Percentiles rank a stretch among this genome's conserved stretches.
These are phyloP conservation scores for Etheostoma nigrum DNA, from an alignment of 2,797 vertebrate genomes.

Conservation along the genomic window DNA sequence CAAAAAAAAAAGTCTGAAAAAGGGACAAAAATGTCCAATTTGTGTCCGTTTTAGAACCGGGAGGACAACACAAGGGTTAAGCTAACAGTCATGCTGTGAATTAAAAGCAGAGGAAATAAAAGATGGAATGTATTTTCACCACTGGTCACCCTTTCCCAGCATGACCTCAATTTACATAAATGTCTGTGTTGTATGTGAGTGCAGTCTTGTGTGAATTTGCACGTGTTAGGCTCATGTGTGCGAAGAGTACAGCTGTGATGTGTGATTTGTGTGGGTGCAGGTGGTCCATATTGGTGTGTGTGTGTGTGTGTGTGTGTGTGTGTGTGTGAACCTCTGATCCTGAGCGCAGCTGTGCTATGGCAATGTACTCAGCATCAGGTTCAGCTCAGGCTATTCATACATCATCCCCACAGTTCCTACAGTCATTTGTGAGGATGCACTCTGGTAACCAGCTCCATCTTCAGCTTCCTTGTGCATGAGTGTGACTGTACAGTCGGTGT, in stretches of 20 bases:
- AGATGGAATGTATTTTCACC: constrained; percentile 31
- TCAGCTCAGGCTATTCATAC: constrained; percentile 56
- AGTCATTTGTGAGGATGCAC: constrained; percentile 57
- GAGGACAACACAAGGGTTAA: background rate
- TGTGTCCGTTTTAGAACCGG: too few relatives aligned
- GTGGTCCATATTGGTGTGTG: constrained; percentile 41
- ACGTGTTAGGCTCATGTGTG: constrained; percentile 6
- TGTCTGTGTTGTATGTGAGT: constrained; percentile 1
- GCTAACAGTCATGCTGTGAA: constrained; percentile 30
- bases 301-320: constrained; percentile 11
- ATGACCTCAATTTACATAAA: constrained; percentile 23
- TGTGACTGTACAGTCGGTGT: background rate
- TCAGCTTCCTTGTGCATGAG: constrained; percentile 9
- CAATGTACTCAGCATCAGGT: constrained; percentile 40
- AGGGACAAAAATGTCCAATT: too few relatives aligned
- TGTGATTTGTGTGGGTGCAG: constrained; percentile 37
- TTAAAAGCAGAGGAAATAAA: constrained; percentile 31
- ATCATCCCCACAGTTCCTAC: constrained; percentile 50
- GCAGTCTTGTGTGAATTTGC: constrained; percentile 15
- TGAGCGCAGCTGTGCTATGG: constrained; percentile 54
- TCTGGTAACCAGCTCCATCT: constrained; percentile 59
- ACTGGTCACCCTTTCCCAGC: constrained; percentile 38
- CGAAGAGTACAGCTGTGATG: constrained; percentile 39
- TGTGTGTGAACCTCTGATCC: constrained; percentile 9
- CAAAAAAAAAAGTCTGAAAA: too few relatives aligned